These are phyloP conservation scores for Microcaecilia unicolor DNA, from an alignment of 2,797 vertebrate species.

Conservation along the genomic window DNA sequence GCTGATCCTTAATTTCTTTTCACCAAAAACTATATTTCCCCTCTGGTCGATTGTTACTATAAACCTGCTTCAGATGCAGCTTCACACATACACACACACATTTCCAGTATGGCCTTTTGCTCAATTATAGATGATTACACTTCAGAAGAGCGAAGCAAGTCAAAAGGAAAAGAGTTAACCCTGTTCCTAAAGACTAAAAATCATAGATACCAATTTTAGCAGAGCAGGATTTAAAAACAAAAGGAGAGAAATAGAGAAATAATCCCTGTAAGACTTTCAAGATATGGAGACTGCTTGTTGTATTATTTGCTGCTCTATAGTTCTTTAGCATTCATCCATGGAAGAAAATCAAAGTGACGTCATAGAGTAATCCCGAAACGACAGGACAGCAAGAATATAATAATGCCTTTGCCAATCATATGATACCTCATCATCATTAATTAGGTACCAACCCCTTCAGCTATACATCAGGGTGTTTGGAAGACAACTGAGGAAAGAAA, in stretches of 20 bases:
- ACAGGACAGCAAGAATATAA: slow-evolving; percentile 69
- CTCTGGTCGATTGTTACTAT: slow-evolving; percentile 80
- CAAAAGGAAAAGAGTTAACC: slow-evolving; percentile 44
- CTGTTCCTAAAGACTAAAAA: slow-evolving; percentile 51
- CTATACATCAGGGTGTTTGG: slow-evolving; percentile 31
- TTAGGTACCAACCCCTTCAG: slow-evolving; percentile 49
- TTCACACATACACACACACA: slow-evolving; percentile 68
- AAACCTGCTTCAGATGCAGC: slow-evolving; percentile 73
- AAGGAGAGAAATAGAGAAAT: slow-evolving; percentile 12
- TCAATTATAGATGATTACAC: slow-evolving; percentile 86
- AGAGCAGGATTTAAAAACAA: slow-evolving; percentile 74
- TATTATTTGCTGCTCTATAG: slow-evolving; percentile 87
- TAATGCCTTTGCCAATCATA: slow-evolving; percentile 77
- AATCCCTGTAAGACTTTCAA: slow-evolving; percentile 72
- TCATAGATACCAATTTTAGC: slow-evolving; percentile 63
- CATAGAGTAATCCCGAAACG: slow-evolving; percentile 85
- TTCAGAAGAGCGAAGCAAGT: slow-evolving; percentile 67
- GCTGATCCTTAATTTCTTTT: slow-evolving; percentile 70
- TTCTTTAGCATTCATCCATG: slow-evolving; percentile 82
- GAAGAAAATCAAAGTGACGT: slow-evolving; percentile 89
- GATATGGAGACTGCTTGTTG: slow-evolving; percentile 80
- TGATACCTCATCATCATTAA: slow-evolving; percentile 57
- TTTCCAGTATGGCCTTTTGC: slow-evolving; percentile 77
- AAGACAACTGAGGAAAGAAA: slow-evolving; percentile 15
- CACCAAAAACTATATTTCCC: slow-evolving; percentile 80